phyloP scores from a whole-genome alignment of 1,140 invertebrate genomes.

The Lethocerus indicus region DNA sequence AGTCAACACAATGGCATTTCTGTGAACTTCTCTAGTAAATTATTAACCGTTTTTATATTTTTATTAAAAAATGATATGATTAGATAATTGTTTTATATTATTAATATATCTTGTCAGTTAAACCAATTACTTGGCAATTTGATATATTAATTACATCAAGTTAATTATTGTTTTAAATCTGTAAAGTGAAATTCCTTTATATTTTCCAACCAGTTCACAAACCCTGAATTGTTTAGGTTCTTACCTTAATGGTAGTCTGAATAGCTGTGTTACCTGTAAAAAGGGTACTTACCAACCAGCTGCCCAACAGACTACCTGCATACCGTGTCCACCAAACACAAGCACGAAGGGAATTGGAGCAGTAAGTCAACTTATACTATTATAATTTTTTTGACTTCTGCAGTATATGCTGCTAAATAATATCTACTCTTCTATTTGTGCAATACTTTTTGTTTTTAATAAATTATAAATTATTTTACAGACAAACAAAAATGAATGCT shows the following conservation, averaged over 20 bases:
- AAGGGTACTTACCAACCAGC: constrained; percentile 88
- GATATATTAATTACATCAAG: too few relatives aligned
- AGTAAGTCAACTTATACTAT: constrained; percentile 31
- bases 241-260: constrained; percentile 67
- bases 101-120: too few relatives aligned
- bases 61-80: neutral
- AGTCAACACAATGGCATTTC: too few relatives aligned
- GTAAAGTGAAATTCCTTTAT: too few relatives aligned
- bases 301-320: constrained; percentile 71
- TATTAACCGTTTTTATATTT: neutral
- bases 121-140: too few relatives aligned
- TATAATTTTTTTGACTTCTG: constrained; percentile 10
- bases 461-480: constrained; percentile 22
- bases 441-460: constrained; percentile 1
- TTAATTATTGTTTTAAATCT: too few relatives aligned
- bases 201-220: neutral
- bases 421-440: constrained; percentile 3
- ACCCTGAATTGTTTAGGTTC: constrained; percentile 34
- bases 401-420: neutral
- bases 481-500: constrained; percentile 69
- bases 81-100: neutral
- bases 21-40: too few relatives aligned
- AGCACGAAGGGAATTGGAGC: constrained; percentile 70
- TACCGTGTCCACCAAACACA: constrained; percentile 80
- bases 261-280: constrained; percentile 74